Evolutionary conservation across 2,113 vertebrate genomes (phyloP).

Genomic region (Dipodomys merriami): DNA sequence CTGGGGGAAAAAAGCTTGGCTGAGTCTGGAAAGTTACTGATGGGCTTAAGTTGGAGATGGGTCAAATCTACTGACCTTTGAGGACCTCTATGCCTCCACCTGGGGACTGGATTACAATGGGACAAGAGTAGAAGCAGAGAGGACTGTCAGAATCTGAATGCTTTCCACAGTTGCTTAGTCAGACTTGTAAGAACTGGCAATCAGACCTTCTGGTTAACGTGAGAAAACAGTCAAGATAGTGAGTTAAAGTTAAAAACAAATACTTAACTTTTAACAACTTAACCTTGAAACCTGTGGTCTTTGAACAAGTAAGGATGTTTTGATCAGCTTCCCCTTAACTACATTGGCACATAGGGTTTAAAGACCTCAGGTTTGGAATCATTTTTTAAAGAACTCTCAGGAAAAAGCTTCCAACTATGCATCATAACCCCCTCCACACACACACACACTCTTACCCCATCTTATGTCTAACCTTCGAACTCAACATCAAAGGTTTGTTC

Average conservation of each 20-base stretch:
- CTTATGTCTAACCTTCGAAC: conserved; percentile 79
- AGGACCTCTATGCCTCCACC: neutral
- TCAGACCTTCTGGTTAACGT: neutral
- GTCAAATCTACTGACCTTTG: neutral
- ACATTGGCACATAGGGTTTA: neutral
- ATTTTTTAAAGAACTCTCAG: neutral
- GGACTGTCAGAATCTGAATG: neutral
- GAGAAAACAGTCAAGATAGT: neutral
- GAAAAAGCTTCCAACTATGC: neutral
- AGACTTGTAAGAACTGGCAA: neutral
- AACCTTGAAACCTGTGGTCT: neutral
- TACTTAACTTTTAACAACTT: neutral
- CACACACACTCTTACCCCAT: neutral
- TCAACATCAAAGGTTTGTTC: conserved; percentile 80
- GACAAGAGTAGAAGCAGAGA: neutral
- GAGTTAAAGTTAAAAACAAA: conserved; percentile 20
- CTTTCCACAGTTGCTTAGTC: neutral
- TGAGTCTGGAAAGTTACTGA: no score
- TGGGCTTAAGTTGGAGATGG: neutral
- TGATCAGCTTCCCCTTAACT: neutral
- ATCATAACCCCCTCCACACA: neutral
- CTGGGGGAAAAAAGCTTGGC: neutral
- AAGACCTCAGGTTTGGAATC: conserved; percentile 1
- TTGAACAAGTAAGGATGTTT: neutral
- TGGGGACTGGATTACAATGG: neutral